A percentile compares a stretch with the other conserved stretches of the same genome.
Conservation (phyloP, 1,140 invertebrate species). For the Brachionus sp. region DNA sequence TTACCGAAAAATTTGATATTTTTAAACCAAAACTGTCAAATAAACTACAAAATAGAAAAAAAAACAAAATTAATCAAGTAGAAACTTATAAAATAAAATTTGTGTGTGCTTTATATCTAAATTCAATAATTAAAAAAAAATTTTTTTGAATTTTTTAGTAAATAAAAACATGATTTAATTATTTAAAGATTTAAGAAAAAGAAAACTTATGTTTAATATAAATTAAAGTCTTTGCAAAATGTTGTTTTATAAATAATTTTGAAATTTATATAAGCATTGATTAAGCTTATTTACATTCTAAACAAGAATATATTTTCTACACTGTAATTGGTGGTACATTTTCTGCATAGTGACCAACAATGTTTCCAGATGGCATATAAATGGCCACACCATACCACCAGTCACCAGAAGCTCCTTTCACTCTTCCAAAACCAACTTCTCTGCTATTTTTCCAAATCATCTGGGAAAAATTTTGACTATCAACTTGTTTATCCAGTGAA, state of each 20-base stretch:
- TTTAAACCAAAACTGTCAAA: too few relatives aligned
- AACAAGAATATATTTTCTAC: neutral
- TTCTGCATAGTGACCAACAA: constrained; percentile 5
- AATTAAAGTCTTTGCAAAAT: too few relatives aligned
- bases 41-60: too few relatives aligned
- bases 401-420: constrained; percentile 64
- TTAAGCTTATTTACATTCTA: neutral
- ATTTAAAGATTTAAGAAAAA: too few relatives aligned
- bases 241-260: neutral
- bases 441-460: constrained; percentile 68
- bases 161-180: too few relatives aligned
- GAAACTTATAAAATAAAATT: too few relatives aligned
- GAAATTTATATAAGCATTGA: neutral
- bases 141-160: too few relatives aligned
- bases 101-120: too few relatives aligned
- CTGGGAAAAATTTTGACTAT: constrained; percentile 50
- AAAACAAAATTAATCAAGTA: too few relatives aligned
- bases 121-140: too few relatives aligned
- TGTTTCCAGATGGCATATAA: constrained; percentile 34
- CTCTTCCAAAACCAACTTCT: constrained; percentile 69
- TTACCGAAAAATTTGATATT: too few relatives aligned
- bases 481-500: neutral
- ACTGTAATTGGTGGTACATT: constrained; percentile 29
- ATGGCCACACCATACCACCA: constrained; percentile 46
- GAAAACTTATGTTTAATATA: too few relatives aligned